Base-by-base conservation (phyloP, 2,888 invertebrate species). In the Hypercompe scribonia region DNA sequence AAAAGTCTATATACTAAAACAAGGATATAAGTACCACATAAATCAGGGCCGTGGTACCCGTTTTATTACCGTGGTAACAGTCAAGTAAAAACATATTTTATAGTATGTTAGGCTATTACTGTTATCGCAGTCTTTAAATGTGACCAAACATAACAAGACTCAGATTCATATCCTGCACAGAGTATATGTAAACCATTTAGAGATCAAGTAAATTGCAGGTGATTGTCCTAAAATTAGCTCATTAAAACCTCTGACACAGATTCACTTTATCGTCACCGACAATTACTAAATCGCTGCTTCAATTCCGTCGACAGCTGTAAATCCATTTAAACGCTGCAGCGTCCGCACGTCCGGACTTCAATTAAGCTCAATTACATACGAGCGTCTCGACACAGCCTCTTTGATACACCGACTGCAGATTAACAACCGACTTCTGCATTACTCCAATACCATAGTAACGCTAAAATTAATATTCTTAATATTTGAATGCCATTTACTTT, bases 281-380 rank as follows among this genome's bases (percentile, higher is more conserved):
- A 88, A 90, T 88, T 87, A 82, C 84, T 88, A 89, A 91, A 91
- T 90, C 90, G 89, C 84, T 81, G 89, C 88, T 78, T 86, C 86
- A 87, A 90, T 90, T 89, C 80, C 80, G 78, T 76, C 81, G 82
- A 86, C 91, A 91, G 92, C 90, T 92, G 93, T 93, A 91, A 91
- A 93, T 91, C 90, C 90, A 91, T 90, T 93, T 91, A 91, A 85
- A 77, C 82, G 84, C 79, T 78, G 78, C 84, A 84, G 85, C 82
- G 81, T 86, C 89, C 89, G 88, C 89, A 91, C 91, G 92, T 89
- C 87, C 83, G 82, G 84, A 84, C 86, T 83, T 88, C 92, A 93
- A 95, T 95, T 94, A 93, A 88, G 86, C 81, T 83, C 93, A 93
- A 95, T 95, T 94, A 94, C 67, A 64, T 88, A 78, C 78, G 78